Evolutionary conservation across 2,113 vertebrate genomes (phyloP).

Genomic region (Epinephelus lanceolatus): DNA sequence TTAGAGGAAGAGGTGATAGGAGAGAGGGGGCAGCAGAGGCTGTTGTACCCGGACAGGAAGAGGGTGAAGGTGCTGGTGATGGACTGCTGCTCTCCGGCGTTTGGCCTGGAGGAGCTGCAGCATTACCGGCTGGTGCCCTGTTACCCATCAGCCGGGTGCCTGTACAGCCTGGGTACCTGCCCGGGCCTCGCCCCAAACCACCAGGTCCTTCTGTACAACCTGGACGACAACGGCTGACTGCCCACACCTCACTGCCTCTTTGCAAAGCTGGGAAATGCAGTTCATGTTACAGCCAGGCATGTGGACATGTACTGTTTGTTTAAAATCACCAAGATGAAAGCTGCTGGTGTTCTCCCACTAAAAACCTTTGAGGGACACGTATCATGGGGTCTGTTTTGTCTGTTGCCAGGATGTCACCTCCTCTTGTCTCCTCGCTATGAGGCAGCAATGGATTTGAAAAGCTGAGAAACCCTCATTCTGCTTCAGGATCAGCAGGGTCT

Average conservation of each 20-base stretch:
- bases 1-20: conserved; percentile 41
- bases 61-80: conserved; percentile 94
- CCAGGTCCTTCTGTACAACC: conserved; percentile 92
- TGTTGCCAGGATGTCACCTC: background rate
- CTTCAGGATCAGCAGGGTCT: conserved; percentile 38
- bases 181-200: conserved; percentile 86
- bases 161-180: conserved; percentile 90
- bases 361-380: background rate
- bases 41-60: conserved; percentile 87
- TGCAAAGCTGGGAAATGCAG: conserved; percentile 60
- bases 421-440: background rate
- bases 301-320: background rate
- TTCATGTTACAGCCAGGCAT: background rate
- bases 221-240: conserved; percentile 89
- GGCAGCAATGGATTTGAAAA: background rate
- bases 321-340: background rate
- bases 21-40: conserved; percentile 81
- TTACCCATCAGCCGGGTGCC: conserved; percentile 86
- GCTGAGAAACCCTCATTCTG: conserved; percentile 61
- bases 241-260: background rate
- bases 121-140: conserved; percentile 93
- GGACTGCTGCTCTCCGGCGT: conserved; percentile 90
- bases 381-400: background rate
- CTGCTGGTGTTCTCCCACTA: background rate
- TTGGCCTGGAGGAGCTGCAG: conserved; percentile 91